Conservation (phyloP, 2,797 vertebrate genomes). For the Lemur catta region DNA sequence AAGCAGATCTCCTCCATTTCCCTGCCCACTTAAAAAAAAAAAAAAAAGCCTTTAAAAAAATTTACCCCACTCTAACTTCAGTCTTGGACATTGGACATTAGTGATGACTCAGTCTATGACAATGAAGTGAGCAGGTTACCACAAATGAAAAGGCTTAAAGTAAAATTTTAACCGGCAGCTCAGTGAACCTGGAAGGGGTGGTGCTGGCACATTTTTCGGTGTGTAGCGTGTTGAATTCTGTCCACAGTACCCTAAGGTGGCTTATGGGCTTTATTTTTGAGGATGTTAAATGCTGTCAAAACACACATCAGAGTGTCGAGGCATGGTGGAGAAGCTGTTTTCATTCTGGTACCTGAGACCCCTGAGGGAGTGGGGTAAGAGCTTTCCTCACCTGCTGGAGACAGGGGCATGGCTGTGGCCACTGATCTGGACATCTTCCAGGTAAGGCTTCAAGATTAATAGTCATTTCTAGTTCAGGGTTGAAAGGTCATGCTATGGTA, state of each 20-base stretch:
- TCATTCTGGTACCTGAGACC: not conserved
- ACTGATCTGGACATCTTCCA: not conserved
- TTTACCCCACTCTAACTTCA: not conserved
- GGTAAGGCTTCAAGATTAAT: not conserved
- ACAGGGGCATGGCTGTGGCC: not conserved
- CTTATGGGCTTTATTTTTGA: not conserved
- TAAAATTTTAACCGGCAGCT: not conserved
- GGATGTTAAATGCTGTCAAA: slow-evolving; percentile 47
- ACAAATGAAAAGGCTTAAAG: not conserved
- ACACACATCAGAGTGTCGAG: not conserved
- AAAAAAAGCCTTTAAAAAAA: not conserved
- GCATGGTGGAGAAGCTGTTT: not conserved
- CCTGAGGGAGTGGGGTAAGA: not conserved
- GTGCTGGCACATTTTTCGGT: not conserved
- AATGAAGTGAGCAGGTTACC: not conserved
- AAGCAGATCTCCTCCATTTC: not conserved
- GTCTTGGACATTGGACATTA: not conserved
- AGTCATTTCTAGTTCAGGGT: not conserved
- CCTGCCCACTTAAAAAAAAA: not conserved
- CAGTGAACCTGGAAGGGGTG: not conserved
- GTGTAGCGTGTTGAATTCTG: not conserved
- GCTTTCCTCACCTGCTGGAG: not conserved
- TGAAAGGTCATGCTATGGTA: not conserved
- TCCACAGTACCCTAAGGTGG: not conserved
- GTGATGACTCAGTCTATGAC: not conserved